Evolutionary conservation across 2,888 invertebrate species (phyloP).

Genomic region (Leptura quadrifasciata): DNA sequence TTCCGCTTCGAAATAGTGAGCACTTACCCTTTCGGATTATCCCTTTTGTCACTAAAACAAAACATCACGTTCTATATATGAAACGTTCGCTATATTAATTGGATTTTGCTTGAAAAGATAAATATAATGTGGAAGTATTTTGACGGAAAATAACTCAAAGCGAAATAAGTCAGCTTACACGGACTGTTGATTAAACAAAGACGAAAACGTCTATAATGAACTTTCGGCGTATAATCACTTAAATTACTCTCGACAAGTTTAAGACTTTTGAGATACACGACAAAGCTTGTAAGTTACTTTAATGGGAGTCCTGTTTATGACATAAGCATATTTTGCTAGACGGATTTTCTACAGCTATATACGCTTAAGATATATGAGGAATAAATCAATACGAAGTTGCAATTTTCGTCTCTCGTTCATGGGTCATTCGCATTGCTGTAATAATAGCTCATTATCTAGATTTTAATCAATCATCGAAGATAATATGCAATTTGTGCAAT

Average conservation of each 20-base stretch:
- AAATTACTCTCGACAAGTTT: slow-evolving; percentile 31
- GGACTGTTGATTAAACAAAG: slow-evolving; percentile 24
- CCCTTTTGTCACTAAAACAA: slow-evolving; percentile 10
- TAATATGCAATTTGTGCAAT: slow-evolving; percentile 14
- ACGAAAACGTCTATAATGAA: slow-evolving; percentile 33
- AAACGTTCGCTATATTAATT: slow-evolving; percentile 25
- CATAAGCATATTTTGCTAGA: slow-evolving; percentile 5
- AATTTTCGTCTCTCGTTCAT: background rate
- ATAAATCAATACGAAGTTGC: slow-evolving; percentile 23
- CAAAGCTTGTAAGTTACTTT: slow-evolving; percentile 12
- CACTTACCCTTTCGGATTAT: background rate
- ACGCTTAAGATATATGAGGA: background rate
- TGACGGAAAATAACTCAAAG: slow-evolving; percentile 26
- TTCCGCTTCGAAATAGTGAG: background rate
- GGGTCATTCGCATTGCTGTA: slow-evolving; percentile 17
- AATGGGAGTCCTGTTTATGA: slow-evolving; percentile 30
- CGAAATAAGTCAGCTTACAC: slow-evolving; percentile 21
- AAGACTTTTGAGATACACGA: slow-evolving; percentile 20
- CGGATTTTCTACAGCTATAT: background rate
- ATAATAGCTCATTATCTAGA: slow-evolving; percentile 12
- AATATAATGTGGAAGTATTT: slow-evolving; percentile 23
- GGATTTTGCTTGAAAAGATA: slow-evolving; percentile 30
- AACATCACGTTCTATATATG: slow-evolving; percentile 32
- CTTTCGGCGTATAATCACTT: slow-evolving; percentile 28
- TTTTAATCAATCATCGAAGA: slow-evolving; percentile 15